These are phyloP conservation scores for Stenotaenia linearis DNA, from an alignment of 2,888 invertebrate species.

Conservation along the genomic window DNA sequence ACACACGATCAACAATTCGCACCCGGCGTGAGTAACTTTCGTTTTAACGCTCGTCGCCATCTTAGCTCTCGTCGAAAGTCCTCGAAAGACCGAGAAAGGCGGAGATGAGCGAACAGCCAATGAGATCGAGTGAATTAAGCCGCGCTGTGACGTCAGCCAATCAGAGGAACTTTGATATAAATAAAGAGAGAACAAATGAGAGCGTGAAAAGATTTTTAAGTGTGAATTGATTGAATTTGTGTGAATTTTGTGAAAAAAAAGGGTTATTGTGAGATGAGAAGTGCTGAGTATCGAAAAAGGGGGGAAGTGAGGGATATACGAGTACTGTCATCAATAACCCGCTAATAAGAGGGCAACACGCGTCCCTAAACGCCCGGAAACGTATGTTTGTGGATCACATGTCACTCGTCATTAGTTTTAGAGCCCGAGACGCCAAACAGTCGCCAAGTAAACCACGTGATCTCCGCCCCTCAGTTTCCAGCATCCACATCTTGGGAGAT, in stretches of 20 bases:
- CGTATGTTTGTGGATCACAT: conserved; percentile 1
- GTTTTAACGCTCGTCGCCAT: too few species aligned
- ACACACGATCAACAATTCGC: not conserved
- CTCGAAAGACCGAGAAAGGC: not conserved
- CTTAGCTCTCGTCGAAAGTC: not conserved
- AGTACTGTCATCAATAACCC: not conserved
- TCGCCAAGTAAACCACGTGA: not conserved
- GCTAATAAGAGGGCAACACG: conserved; percentile 12
- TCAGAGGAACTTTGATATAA: not conserved
- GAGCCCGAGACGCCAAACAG: not conserved
- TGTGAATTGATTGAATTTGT: too few species aligned
- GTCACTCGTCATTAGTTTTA: conserved; percentile 13
- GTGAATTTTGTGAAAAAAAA: not conserved
- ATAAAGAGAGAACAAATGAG: not conserved
- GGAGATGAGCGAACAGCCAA: not conserved
- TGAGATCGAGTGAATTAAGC: not conserved
- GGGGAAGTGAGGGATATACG: not conserved
- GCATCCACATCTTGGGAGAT: not conserved
- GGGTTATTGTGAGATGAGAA: not conserved
- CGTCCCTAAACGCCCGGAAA: conserved; percentile 19
- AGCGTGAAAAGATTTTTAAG: not conserved
- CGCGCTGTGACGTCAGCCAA: too few species aligned
- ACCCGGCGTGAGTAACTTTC: not conserved
- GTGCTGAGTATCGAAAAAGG: not conserved
- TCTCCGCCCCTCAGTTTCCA: not conserved